Evolutionary conservation across 2,888 invertebrate species (phyloP).

Genomic region (Cephus pulcher): DNA sequence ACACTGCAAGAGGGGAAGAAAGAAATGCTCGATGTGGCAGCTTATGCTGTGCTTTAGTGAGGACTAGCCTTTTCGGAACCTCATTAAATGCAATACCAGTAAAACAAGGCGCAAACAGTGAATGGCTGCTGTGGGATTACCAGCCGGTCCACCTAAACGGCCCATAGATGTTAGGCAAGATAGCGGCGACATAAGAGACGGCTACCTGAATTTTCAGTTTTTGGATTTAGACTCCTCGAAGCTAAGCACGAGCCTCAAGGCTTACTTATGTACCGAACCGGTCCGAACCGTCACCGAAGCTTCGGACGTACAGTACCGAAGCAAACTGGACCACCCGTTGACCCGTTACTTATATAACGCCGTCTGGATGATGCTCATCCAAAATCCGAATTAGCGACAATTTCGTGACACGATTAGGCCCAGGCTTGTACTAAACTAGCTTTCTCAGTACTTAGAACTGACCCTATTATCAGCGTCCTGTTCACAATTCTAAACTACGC

Average conservation of each 20-base stretch:
- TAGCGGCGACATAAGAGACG: constrained; percentile 52
- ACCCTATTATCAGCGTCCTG: constrained; percentile 40
- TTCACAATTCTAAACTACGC: neutral
- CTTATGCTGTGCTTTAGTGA: constrained; percentile 13
- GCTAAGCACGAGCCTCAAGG: constrained; percentile 33
- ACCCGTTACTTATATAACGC: constrained; percentile 31
- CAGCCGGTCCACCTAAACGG: constrained; percentile 6
- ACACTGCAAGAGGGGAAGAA: constrained; percentile 5
- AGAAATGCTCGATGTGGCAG: constrained; percentile 8
- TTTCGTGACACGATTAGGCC: constrained; percentile 44
- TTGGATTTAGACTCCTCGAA: constrained; percentile 37
- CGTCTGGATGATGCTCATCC: constrained; percentile 19
- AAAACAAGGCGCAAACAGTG: constrained; percentile 59
- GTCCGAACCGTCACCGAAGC: neutral
- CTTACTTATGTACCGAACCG: constrained; percentile 14
- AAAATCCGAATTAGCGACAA: constrained; percentile 46
- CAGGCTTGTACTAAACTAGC: constrained; percentile 39
- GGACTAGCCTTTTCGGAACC: constrained; percentile 32
- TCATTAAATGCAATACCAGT: constrained; percentile 61
- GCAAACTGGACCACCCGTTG: constrained; percentile 49
- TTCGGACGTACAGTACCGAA: neutral
- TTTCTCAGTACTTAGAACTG: constrained; percentile 39
- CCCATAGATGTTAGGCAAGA: constrained; percentile 46
- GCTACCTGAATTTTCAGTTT: constrained; percentile 46
- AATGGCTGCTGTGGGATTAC: constrained; percentile 34